Percentiles rank a stretch among this genome's conserved stretches.
These are phyloP conservation scores for Melanogrammus aeglefinus DNA, from an alignment of 2,797 vertebrate species.

Conservation along the genomic window DNA sequence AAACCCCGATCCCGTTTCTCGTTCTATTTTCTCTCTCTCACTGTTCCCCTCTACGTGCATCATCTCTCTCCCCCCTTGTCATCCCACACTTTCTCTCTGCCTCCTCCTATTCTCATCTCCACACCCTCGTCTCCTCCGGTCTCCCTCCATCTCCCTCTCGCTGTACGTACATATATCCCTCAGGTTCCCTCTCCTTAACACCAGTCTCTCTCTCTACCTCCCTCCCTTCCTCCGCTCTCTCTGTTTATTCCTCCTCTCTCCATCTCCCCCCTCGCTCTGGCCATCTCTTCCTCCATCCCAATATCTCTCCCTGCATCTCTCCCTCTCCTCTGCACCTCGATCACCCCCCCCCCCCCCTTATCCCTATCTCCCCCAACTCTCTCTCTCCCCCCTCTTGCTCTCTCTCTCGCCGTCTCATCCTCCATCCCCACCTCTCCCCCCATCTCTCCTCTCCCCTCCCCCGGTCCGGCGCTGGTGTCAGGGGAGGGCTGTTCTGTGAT, in stretches of 20 bases:
- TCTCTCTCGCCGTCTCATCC: slow-evolving; percentile 50
- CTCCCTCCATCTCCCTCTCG: too few relatives aligned
- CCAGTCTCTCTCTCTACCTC: too few relatives aligned
- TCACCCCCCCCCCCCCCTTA: slow-evolving; percentile 14
- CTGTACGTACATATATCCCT: background rate
- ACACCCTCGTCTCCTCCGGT: too few relatives aligned
- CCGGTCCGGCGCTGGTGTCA: slow-evolving; percentile 57
- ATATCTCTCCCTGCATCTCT: slow-evolving; percentile 11
- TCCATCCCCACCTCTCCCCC: slow-evolving; percentile 2
- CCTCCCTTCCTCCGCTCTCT: slow-evolving; percentile 32
- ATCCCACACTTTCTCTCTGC: too few relatives aligned
- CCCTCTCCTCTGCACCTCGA: slow-evolving; percentile 18
- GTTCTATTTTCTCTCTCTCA: slow-evolving; percentile 17
- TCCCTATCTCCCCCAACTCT: slow-evolving; percentile 27
- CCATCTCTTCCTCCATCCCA: slow-evolving; percentile 27
- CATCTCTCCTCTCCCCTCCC: slow-evolving; percentile 16
- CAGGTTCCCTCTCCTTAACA: background rate
- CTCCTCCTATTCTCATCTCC: too few relatives aligned
- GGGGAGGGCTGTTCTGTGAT: slow-evolving; percentile 67
- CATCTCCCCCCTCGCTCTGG: slow-evolving; percentile 46
- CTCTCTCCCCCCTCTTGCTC: slow-evolving; percentile 22
- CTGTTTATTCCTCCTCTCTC: too few relatives aligned
- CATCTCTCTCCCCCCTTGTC: slow-evolving; percentile 9
- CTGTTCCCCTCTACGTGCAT: slow-evolving; percentile 15
- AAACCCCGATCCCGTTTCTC: background rate